These are phyloP conservation scores for Euthynnus affinis DNA, from an alignment of 2,797 vertebrate genomes.

Conservation along the genomic window DNA sequence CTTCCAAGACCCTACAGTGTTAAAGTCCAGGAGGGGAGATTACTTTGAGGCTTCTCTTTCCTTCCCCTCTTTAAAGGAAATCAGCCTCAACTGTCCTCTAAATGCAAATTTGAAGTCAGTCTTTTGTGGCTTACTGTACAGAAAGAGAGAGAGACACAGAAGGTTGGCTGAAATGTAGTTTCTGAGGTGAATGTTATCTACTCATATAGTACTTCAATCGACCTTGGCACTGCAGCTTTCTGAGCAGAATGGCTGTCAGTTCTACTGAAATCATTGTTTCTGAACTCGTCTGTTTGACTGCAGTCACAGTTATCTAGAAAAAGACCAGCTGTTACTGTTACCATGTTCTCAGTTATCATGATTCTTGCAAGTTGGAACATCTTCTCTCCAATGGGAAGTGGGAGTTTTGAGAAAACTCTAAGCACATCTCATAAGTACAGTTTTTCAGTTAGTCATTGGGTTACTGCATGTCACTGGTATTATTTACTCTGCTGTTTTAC, in stretches of 20 bases:
- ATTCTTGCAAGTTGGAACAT: no score
- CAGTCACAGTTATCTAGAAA: not conserved
- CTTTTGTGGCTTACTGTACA: slow-evolving; percentile 6
- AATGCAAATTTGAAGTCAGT: slow-evolving; percentile 34
- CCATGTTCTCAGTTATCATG: not conserved
- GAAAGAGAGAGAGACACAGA: not conserved
- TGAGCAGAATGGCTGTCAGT: slow-evolving; percentile 6
- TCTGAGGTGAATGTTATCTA: not conserved
- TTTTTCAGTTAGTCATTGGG: not conserved
- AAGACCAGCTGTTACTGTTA: not conserved
- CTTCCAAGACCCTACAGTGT: not conserved
- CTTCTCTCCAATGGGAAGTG: not conserved
- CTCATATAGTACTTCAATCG: slow-evolving; percentile 31
- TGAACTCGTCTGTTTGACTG: slow-evolving; percentile 1
- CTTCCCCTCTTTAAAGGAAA: slow-evolving; percentile 13
- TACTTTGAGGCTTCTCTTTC: slow-evolving; percentile 8
- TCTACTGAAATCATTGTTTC: slow-evolving; percentile 23
- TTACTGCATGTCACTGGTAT: not conserved
- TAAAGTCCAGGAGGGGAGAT: slow-evolving; percentile 27
- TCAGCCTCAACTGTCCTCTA: slow-evolving; percentile 26
- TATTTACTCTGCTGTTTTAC: not conserved
- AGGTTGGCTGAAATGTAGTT: slow-evolving; percentile 33
- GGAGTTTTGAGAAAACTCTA: not conserved
- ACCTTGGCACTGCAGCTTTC: not conserved
- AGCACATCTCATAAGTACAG: not conserved